These are phyloP conservation scores for Leptatherina wallacei DNA, from an alignment of 2,797 vertebrate genomes.

Conservation along the genomic window DNA sequence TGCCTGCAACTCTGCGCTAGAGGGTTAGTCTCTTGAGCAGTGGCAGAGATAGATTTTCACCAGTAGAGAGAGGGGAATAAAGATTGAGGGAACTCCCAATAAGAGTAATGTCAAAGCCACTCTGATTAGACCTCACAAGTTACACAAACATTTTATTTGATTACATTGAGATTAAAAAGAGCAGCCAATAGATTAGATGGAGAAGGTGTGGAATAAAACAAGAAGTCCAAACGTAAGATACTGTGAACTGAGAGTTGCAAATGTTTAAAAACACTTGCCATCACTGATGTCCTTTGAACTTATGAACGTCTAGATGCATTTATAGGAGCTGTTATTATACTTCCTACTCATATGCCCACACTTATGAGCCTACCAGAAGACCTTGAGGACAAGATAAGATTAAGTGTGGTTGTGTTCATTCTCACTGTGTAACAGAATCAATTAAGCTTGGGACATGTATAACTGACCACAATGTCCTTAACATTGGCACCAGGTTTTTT, in stretches of 20 bases:
- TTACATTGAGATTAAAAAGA: constrained; percentile 27
- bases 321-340: background rate
- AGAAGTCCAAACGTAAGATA: constrained; percentile 16
- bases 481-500: background rate
- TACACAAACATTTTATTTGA: constrained; percentile 4
- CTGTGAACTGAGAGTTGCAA: background rate
- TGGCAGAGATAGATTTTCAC: constrained; percentile 19
- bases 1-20: constrained; percentile 13
- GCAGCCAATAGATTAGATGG: constrained; percentile 20
- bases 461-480: constrained; percentile 11
- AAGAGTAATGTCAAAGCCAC: constrained; percentile 23
- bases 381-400: background rate
- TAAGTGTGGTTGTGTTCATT: constrained; percentile 1
- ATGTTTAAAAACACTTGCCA: background rate
- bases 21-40: constrained; percentile 15
- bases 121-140: constrained; percentile 38
- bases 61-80: background rate
- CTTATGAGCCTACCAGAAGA: background rate
- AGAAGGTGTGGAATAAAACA: constrained; percentile 23
- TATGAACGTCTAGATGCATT: background rate
- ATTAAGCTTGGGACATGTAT: constrained; percentile 16
- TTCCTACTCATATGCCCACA: background rate
- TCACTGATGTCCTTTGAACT: background rate
- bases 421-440: constrained; percentile 14
- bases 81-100: constrained; percentile 8